phyloP scores from a whole-genome alignment of 2,113 vertebrate genomes.

The Vireo altiloquus region DNA sequence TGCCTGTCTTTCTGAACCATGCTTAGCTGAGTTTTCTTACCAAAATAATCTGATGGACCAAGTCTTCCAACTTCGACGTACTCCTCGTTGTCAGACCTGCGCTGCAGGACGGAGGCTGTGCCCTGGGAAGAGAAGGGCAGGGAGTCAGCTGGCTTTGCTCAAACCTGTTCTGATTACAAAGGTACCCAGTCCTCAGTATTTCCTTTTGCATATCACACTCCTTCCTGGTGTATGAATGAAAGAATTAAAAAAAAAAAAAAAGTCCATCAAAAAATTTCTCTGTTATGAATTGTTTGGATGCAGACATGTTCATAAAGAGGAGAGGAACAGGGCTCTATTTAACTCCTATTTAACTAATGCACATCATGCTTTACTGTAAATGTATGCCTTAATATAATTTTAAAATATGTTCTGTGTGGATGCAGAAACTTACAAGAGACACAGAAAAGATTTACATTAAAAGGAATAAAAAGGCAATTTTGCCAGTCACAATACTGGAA shows the following conservation, averaged over 20 bases:
- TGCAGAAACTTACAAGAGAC: neutral
- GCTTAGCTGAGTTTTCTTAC: slow-evolving; percentile 70
- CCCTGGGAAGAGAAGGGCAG: slow-evolving; percentile 74
- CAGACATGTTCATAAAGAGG: neutral
- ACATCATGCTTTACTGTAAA: neutral
- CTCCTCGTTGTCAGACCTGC: slow-evolving; percentile 92
- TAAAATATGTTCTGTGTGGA: neutral
- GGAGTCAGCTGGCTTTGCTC: neutral
- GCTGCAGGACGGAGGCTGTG: slow-evolving; percentile 93
- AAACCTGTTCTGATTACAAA: neutral
- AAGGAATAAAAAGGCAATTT: neutral
- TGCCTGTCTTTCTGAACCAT: neutral
- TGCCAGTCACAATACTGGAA: neutral
- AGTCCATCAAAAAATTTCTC: neutral
- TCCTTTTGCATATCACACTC: neutral
- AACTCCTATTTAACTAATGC: neutral
- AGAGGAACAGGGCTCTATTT: neutral
- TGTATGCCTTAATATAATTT: neutral
- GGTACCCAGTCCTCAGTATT: neutral
- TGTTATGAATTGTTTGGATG: neutral
- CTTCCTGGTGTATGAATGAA: neutral
- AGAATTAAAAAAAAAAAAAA: neutral
- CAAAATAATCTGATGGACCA: slow-evolving; percentile 96
- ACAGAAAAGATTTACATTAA: neutral
- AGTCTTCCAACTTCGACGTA: slow-evolving; percentile 95